Base-by-base conservation (phyloP, 2,888 invertebrate genomes). In the Gymnocheta viridis region DNA sequence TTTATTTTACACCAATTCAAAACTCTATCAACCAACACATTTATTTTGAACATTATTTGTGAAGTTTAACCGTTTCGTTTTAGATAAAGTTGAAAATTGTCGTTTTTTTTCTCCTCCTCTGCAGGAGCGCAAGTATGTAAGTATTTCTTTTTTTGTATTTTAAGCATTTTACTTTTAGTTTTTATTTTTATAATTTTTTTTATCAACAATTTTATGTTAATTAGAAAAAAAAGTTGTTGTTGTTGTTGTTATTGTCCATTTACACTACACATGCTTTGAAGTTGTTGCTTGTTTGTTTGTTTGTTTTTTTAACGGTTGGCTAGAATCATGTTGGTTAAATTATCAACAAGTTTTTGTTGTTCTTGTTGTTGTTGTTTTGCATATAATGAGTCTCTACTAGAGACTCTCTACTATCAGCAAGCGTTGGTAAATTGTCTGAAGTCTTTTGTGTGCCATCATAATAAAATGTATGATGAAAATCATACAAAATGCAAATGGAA, bases 121-220 rank as follows among this genome's bases (percentile, higher is more conserved):
- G 32, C 29, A 1, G 14, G 32, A 32, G 4, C n/a, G 32, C 24
- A 24, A 51, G 51, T 51, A 7, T 22, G 27, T 22, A 4, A 22
- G 22, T 49, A 44, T 44, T 44, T 44, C n/a, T n/a, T n/a, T n/a
- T 44, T 1, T 41, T 41, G 47, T 47, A 22, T 22, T 4, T 10
- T 10, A 41, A 47, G 47, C 12, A 84, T 77, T 85, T 87, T 69
- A 22, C 29, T 27, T 74, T 73, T 73, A 41, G 12, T 64, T 72
- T 73, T 78, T 86, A 70, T 76, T 86, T 86, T 81, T 86, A 86
- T 83, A 32, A 38, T 70, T 69, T 86, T 87, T 88, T 86, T 89
- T 90, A 89, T 89, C 90, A 88, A 87, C 87, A 88, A 88, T 89
- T 89, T 88, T 89, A 89, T 90, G 89, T 87, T 89, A 89, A 89